phyloP scores from a whole-genome alignment of 2,113 vertebrate genomes.

The Urocolius indicus region DNA sequence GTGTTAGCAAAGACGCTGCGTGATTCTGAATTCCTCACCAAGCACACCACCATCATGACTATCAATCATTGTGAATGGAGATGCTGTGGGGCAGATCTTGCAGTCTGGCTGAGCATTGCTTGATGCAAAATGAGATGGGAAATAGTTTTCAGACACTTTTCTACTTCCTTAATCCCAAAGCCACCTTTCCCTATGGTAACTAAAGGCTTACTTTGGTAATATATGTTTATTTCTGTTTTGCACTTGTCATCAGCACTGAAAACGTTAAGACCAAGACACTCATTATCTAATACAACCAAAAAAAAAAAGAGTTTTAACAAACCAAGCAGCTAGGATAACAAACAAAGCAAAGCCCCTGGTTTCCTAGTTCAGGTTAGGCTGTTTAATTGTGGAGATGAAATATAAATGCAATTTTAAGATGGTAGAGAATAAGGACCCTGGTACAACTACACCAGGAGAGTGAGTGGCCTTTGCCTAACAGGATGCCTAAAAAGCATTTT shows the following conservation, averaged over 20 bases:
- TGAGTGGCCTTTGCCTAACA: neutral
- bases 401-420: neutral
- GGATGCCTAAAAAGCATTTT: neutral
- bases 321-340: neutral
- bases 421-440: neutral
- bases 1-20: neutral
- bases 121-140: neutral
- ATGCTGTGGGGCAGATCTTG: constrained; percentile 31
- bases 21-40: neutral
- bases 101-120: neutral
- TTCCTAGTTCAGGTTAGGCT: neutral
- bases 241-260: neutral
- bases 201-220: neutral
- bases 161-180: neutral
- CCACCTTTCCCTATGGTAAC: neutral
- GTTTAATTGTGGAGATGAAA: neutral
- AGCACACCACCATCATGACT: neutral
- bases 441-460: neutral
- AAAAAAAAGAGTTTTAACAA: neutral
- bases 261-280: neutral
- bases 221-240: neutral
- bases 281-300: neutral
- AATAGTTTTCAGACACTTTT: neutral
- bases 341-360: neutral
- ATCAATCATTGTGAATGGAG: neutral